phyloP scores from a whole-genome alignment of 2,888 invertebrate species.

The Cantharis flavilabris region DNA sequence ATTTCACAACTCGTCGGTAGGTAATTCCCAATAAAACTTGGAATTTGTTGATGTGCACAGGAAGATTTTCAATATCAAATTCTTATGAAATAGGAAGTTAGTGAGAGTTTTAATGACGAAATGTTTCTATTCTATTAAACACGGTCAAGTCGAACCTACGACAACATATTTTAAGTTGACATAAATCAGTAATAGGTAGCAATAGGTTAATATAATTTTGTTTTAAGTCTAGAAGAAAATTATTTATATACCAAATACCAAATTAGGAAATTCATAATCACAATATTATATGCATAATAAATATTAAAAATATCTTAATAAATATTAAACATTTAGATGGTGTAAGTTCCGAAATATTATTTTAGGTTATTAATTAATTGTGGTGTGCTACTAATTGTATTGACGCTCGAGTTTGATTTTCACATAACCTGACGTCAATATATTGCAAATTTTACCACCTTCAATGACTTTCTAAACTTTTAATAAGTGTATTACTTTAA shows the following conservation, averaged over 20 bases:
- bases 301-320: not conserved
- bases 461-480: not conserved
- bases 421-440: not conserved
- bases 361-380: not conserved
- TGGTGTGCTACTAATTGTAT: not conserved
- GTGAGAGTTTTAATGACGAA: not conserved
- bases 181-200: not conserved
- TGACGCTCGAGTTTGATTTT: not conserved
- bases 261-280: not conserved
- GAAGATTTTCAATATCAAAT: not conserved
- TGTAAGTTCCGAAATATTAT: not conserved
- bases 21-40: not conserved
- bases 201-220: too few species aligned
- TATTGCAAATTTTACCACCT: not conserved
- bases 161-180: not conserved
- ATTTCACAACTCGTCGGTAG: not conserved
- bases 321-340: not conserved
- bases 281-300: not conserved
- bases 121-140: not conserved
- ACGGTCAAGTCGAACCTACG: not conserved
- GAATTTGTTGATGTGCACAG: not conserved
- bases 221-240: not conserved
- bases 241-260: not conserved
- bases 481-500: not conserved
- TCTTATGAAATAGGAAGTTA: not conserved